Conservation (phyloP, 2,888 invertebrate genomes). For the Aricia artaxerxes region DNA sequence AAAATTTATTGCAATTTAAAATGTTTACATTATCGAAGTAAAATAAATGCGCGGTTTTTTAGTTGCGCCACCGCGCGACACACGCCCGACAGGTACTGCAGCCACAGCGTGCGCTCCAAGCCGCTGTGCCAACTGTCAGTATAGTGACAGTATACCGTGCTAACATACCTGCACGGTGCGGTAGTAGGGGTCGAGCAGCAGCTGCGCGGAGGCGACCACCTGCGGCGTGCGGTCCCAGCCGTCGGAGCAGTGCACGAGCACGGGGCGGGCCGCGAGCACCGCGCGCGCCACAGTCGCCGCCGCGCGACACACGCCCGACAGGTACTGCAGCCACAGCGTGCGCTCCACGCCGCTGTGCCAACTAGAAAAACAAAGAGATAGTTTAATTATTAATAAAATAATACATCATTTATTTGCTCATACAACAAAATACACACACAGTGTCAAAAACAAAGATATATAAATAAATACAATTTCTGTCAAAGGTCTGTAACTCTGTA, state of each 20-base stretch:
- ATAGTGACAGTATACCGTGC: too few species aligned
- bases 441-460: too few species aligned
- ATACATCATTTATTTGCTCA: too few species aligned
- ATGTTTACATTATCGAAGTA: too few species aligned
- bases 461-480: too few species aligned
- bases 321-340: slow-evolving; percentile 95
- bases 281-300: slow-evolving; percentile 90
- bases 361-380: slow-evolving; percentile 67
- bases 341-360: slow-evolving; percentile 94
- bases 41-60: too few species aligned
- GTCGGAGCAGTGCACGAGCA: slow-evolving; percentile 98
- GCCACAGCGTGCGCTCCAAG: slow-evolving; percentile 95
- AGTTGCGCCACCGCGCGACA: slow-evolving; percentile 85
- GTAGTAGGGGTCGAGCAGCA: slow-evolving; percentile 96
- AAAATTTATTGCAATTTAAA: too few species aligned
- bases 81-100: slow-evolving; percentile 90
- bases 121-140: slow-evolving; percentile 89
- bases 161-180: slow-evolving; percentile 89
- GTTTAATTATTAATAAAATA: too few species aligned
- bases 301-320: slow-evolving; percentile 91
- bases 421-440: too few species aligned
- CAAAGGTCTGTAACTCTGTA: too few species aligned
- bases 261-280: slow-evolving; percentile 92
- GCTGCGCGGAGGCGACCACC: slow-evolving; percentile 94
- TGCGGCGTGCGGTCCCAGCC: slow-evolving; percentile 99